Evolutionary conservation across 2,888 invertebrate genomes (phyloP).

Genomic region (Phortica magna): DNA sequence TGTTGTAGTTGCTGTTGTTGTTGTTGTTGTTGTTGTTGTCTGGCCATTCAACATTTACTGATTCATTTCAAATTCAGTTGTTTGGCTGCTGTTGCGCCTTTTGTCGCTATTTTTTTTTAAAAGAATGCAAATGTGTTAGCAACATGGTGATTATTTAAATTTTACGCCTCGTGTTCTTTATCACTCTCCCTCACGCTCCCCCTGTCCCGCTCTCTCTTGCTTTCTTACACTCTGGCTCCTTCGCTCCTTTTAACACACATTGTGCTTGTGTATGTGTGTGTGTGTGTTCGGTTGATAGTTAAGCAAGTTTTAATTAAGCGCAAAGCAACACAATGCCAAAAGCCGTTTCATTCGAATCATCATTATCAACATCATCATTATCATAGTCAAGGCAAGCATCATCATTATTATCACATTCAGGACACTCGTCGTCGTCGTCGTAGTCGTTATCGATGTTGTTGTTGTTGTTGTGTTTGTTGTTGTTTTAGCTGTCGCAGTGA

Average conservation of each 20-base stretch:
- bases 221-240: not conserved
- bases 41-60: too few species aligned
- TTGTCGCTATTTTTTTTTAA: not conserved
- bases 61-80: not conserved
- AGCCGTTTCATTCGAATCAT: conserved; percentile 7
- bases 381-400: not conserved
- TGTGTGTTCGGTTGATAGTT: not conserved
- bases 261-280: not conserved
- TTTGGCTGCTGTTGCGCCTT: not conserved
- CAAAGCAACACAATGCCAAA: conserved; percentile 20
- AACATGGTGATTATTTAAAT: conserved; percentile 26
- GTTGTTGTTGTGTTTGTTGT: not conserved
- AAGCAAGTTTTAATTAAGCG: conserved; percentile 33
- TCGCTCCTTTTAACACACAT: not conserved
- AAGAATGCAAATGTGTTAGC: conserved; percentile 23
- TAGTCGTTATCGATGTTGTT: not conserved
- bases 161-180: not conserved
- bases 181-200: not conserved
- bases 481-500: not conserved
- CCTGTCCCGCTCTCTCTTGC: not conserved
- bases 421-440: not conserved
- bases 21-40: not conserved
- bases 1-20: conserved; percentile 11
- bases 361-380: conserved; percentile 8
- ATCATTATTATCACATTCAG: not conserved